Base-by-base conservation (phyloP, 1,140 invertebrate genomes). In the Ladona fulva region DNA sequence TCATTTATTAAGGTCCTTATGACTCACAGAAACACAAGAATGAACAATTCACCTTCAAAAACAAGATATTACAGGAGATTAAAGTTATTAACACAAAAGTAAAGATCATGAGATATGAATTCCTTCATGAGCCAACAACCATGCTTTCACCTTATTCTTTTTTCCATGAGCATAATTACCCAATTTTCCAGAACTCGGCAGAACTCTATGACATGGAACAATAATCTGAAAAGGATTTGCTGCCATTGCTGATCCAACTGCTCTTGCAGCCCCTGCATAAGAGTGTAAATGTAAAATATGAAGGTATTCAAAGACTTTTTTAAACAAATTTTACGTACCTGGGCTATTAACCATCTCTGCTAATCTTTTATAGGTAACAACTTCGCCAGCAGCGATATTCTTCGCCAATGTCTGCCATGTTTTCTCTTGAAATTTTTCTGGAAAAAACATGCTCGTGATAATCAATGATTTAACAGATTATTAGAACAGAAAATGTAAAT, bases 221-320 rank as follows among this genome's bases (percentile, higher is more conserved):
- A 77, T 24, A 3, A 77, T 59, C 25, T 77, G 76, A 77, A 77
- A 52, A 59, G 76, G 76, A 77, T 77, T 77, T n/a, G 42, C 25
- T 14, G 76, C 37, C 76, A 77, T 77, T 25, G 76, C 76, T 77
- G 76, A 37, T 59, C 76, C 76, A n/a, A 73, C 76, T 24, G 76
- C 76, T 77, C 76, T 25, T 1, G 42, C 16, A 25, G 76, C 76
- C 0, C 59, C 76, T 77, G n/a, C 16, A 75, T n/a, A 75, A 3
- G 11, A 19, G 10, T 3, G 19, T 5, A 25, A 42, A 75, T 75
- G 14, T 75, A 19, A 75, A 5, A 19, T 75, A 19, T 75, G 14
- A 24, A 24, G 74, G 24, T 10, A 19, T 24, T 3, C 1, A 24
- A n/a, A 75, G 3, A 5, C 11, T 8, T 25, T 42, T n/a, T 12